A percentile compares a stretch with the other conserved stretches of the same genome.
phyloP scores from a whole-genome alignment of 1,140 invertebrate genomes.

The Drosophila arawakana region DNA sequence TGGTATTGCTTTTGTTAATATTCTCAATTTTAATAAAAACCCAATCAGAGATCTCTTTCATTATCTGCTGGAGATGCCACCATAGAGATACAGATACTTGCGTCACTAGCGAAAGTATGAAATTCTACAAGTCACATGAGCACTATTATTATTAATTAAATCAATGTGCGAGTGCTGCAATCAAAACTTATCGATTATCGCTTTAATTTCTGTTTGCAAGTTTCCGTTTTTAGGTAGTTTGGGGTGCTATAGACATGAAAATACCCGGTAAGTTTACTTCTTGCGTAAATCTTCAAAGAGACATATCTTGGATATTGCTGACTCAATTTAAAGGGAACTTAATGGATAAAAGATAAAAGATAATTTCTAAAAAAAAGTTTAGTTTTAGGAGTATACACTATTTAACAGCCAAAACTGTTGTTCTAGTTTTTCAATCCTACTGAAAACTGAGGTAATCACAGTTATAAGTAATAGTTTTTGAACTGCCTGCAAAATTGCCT shows the following conservation, averaged over 20 bases:
- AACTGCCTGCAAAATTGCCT: too few relatives aligned
- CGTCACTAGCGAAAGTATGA: conserved; percentile 54
- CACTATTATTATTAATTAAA: conserved; percentile 82
- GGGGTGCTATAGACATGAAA: not conserved
- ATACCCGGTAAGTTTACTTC: not conserved
- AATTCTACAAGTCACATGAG: conserved; percentile 74
- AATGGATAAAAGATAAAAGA: too few relatives aligned
- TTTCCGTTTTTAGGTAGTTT: not conserved
- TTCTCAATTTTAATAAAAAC: conserved; percentile 71
- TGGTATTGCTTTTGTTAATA: conserved; percentile 38
- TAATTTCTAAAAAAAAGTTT: too few relatives aligned
- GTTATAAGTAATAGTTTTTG: too few relatives aligned
- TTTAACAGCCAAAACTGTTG: too few relatives aligned
- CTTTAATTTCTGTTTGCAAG: not conserved
- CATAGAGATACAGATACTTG: conserved; percentile 48
- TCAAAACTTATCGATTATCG: conserved; percentile 28
- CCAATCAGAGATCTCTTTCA: conserved; percentile 50
- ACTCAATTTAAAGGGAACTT: too few relatives aligned
- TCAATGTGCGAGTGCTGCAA: conserved; percentile 43
- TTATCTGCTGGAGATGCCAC: conserved; percentile 64
- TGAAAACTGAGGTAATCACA: too few relatives aligned
- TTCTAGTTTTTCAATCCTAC: too few relatives aligned
- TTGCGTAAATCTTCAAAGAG: too few relatives aligned
- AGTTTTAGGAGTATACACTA: too few relatives aligned
- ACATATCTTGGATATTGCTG: too few relatives aligned